Conservation (phyloP, 2,888 invertebrate species). For the Heliconius ethilla region DNA sequence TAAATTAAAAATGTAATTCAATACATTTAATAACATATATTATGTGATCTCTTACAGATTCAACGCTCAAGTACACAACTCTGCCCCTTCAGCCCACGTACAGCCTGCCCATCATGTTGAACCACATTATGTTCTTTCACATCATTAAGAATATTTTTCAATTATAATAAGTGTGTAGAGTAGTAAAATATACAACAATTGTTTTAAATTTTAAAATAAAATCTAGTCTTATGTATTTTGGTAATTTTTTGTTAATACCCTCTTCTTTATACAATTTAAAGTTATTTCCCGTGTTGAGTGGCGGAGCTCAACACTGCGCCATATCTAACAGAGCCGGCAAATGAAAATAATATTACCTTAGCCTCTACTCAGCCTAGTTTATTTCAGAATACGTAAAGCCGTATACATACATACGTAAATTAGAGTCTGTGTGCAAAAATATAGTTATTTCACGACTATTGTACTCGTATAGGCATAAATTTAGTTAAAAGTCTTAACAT, state of each 20-base stretch:
- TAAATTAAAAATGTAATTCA: not conserved
- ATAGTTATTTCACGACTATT: no score
- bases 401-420: no score
- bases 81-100: constrained; percentile 59
- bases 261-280: not conserved
- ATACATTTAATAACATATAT: not conserved
- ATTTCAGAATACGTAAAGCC: no score
- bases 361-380: no score
- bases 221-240: not conserved
- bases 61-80: constrained; percentile 82
- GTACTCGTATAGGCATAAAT: no score
- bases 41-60: constrained; percentile 61
- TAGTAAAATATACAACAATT: not conserved
- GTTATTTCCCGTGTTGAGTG: not conserved
- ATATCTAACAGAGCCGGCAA: no score
- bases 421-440: no score
- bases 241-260: not conserved
- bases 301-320: no score
- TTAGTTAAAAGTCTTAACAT: no score
- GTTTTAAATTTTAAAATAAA: constrained; percentile 3
- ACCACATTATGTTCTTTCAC: constrained; percentile 24
- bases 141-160: constrained; percentile 20
- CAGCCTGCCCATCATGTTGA: constrained; percentile 50
- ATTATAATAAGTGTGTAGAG: not conserved
- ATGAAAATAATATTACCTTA: no score